These are phyloP conservation scores for Porites divaricata DNA, from an alignment of 92 coral and sea anemone genomes.

Conservation along the genomic window DNA sequence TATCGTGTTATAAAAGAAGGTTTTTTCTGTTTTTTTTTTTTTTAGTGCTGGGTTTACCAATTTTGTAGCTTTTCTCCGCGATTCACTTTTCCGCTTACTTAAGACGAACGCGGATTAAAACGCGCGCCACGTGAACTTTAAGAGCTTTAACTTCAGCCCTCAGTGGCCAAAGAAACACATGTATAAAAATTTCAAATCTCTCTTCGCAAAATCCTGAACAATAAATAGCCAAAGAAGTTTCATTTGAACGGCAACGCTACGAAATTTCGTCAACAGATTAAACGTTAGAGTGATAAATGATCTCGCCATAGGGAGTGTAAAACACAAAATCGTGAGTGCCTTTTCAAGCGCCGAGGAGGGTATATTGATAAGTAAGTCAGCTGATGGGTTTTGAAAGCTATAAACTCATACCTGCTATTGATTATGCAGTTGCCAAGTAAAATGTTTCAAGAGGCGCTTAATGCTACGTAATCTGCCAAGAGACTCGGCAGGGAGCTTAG, in stretches of 20 bases:
- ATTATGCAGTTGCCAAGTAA: conserved; percentile 20
- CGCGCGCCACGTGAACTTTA: neutral
- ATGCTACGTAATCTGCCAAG: conserved; percentile 16
- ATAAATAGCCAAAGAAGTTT: too few species aligned
- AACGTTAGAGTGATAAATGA: too few species aligned
- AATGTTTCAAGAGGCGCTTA: neutral
- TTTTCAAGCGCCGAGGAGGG: neutral
- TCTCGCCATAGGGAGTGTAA: too few species aligned
- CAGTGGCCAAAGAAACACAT: too few species aligned
- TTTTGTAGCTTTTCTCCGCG: neutral
- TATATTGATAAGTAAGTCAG: conserved; percentile 2
- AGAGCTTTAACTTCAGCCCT: neutral
- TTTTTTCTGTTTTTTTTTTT: too few species aligned
- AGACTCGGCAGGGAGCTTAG: conserved; percentile 1
- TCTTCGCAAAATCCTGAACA: too few species aligned
- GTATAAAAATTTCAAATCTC: too few species aligned
- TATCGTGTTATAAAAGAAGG: too few species aligned
- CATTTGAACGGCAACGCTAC: too few species aligned
- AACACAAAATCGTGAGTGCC: neutral
- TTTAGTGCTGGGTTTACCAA: too few species aligned
- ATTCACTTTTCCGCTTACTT: neutral
- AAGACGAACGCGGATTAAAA: neutral
- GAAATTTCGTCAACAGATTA: too few species aligned
- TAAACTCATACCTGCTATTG: conserved; percentile 35
- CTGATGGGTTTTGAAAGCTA: neutral